Evolutionary conservation across 2,113 vertebrate species (phyloP).

Genomic region (Lanius collurio): DNA sequence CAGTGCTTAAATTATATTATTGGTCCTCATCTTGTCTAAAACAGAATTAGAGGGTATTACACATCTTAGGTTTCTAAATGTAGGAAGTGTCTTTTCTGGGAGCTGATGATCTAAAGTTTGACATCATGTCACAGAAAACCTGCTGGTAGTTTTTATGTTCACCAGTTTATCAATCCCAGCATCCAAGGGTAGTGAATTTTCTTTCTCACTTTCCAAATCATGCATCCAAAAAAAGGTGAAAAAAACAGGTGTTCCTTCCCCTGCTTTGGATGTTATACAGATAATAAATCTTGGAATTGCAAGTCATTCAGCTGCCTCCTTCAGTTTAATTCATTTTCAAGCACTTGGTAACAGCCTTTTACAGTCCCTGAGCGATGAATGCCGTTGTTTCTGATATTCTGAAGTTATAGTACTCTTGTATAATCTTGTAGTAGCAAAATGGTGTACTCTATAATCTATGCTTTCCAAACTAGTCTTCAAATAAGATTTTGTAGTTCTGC

Average conservation of each 20-base stretch:
- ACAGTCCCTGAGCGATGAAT: background rate
- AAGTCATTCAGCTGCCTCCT: background rate
- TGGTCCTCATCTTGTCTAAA: background rate
- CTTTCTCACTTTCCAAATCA: background rate
- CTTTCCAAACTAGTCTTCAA: background rate
- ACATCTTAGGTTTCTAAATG: background rate
- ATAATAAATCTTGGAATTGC: background rate
- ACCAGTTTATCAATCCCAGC: background rate
- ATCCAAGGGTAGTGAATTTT: background rate
- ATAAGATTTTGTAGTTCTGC: background rate
- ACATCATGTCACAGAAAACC: background rate
- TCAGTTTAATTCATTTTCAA: background rate
- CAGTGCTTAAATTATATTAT: background rate
- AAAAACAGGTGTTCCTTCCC: background rate
- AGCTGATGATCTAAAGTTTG: background rate
- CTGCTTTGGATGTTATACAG: background rate
- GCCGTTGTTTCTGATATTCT: background rate
- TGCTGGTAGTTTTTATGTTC: background rate
- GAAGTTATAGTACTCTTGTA: background rate
- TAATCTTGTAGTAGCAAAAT: background rate
- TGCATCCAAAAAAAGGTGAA: background rate
- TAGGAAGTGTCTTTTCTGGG: background rate
- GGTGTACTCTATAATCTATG: background rate
- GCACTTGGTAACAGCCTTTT: background rate
- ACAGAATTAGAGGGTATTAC: background rate